Evolutionary conservation across 2,113 vertebrate genomes (phyloP), one percentile per base, ranked within the genome.

Genomic region (Colistium nudipinnis): DNA sequence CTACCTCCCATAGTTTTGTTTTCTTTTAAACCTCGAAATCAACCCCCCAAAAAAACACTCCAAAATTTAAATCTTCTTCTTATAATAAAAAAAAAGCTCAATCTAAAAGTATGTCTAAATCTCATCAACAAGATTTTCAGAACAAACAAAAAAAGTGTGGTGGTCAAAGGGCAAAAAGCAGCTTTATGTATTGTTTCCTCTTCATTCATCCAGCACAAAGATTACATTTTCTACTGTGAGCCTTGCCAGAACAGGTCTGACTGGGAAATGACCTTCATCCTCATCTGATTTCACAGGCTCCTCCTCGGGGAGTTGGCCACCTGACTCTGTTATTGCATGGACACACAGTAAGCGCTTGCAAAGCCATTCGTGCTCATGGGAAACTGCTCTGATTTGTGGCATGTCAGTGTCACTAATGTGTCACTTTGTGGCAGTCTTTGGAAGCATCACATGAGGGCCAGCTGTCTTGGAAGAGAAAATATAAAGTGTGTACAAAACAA

Each of bases 241-340:
- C 54, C 33, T 4, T 47, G 59, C 48, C 62, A n/a, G 56, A 86
- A 82, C 82, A 49, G 61, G 74, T 82, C 82, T 36, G 60, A 82
- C 87, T 69, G 78, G 67, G 77, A 76, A n/a, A 19, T 62, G 71
- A 86, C 63, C 81, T 81, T 76, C 70, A 78, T 74, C 79, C 69
- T 80, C 57, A 45, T 83, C 55, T 17, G 76, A 70, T 80, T 84
- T 77, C 78, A 66, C 35, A 22, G 3, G 62, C 80, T 72, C 52
- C 81, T 82, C 66, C 73, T 45, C 45, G 67, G 67, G 60, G 62
- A 36, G 73, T 24, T 24, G 35, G 28, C 53, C n/a, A 24, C 71
- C 55, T 68, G 60, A 69, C 43, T 68, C 53, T 47, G 45, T 60
- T 73, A 55, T 63, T 48, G 48, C 45, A 54, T 16, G 0, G 41